phyloP scores from a whole-genome alignment of 2,113 vertebrate species.

The Thamnaconus septentrionalis region DNA sequence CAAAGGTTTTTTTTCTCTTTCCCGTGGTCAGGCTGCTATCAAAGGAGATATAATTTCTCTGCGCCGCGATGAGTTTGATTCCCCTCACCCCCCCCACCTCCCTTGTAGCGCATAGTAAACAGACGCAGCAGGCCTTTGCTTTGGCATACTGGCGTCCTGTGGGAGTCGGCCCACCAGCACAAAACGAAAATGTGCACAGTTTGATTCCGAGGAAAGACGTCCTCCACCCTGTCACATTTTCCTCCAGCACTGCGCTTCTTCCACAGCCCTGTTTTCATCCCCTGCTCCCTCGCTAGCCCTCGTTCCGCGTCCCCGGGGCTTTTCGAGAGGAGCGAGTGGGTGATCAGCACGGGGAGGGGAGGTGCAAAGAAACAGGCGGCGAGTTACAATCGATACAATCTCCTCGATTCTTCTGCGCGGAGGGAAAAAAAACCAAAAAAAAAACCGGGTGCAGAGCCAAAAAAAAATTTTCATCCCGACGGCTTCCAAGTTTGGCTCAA shows the following conservation, averaged over 20 bases:
- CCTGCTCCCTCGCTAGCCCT: slow-evolving; percentile 49
- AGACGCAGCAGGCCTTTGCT: slow-evolving; percentile 60
- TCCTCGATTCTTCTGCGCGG: slow-evolving; percentile 26
- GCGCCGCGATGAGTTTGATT: slow-evolving; percentile 60
- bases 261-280: slow-evolving; percentile 52
- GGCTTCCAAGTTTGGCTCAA: slow-evolving; percentile 32
- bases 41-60: slow-evolving; percentile 52
- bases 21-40: slow-evolving; percentile 29
- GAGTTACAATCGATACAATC: too few relatives aligned
- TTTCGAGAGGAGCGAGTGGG: slow-evolving; percentile 41
- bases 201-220: slow-evolving; percentile 55
- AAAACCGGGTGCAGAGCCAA: slow-evolving; percentile 27
- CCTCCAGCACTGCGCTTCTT: slow-evolving; percentile 31
- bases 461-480: slow-evolving; percentile 13
- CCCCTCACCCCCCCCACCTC: slow-evolving; percentile 38
- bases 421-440: not conserved
- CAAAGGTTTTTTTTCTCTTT: slow-evolving; percentile 9
- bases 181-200: slow-evolving; percentile 68
- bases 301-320: slow-evolving; percentile 48
- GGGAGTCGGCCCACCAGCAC: slow-evolving; percentile 59
- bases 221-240: slow-evolving; percentile 43
- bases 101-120: slow-evolving; percentile 58
- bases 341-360: slow-evolving; percentile 27
- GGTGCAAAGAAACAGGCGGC: too few relatives aligned
- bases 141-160: slow-evolving; percentile 64